phyloP scores from a whole-genome alignment of 2,113 vertebrate species.

The Istiophorus platypterus region DNA sequence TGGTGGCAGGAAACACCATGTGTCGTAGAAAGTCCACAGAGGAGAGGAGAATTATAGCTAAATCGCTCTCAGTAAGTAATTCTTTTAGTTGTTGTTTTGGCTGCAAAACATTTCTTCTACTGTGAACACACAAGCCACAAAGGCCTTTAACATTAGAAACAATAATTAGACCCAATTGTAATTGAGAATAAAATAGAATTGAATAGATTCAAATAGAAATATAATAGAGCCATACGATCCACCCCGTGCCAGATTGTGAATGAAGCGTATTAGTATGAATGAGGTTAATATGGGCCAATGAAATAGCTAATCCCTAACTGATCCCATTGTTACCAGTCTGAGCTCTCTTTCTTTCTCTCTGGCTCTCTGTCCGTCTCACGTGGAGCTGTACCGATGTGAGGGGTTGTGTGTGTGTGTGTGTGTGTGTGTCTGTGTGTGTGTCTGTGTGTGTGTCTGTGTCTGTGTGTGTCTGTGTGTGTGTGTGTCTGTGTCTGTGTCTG shows the following conservation, averaged over 20 bases:
- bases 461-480: slow-evolving; percentile 4
- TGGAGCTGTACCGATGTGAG: slow-evolving; percentile 12
- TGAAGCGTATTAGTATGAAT: slow-evolving; percentile 44
- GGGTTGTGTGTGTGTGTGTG: slow-evolving; percentile 1
- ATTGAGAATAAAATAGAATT: slow-evolving; percentile 1
- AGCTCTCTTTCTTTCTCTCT: slow-evolving; percentile 15
- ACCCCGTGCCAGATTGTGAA: slow-evolving; percentile 38
- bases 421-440: slow-evolving; percentile 5
- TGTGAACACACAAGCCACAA: not conserved
- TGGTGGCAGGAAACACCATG: too few relatives aligned
- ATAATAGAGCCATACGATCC: slow-evolving; percentile 42
- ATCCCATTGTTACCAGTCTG: slow-evolving; percentile 39
- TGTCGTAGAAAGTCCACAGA: not conserved
- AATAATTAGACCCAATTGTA: slow-evolving; percentile 9
- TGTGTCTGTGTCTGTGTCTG: slow-evolving; percentile 4
- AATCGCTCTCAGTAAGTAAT: slow-evolving; percentile 2
- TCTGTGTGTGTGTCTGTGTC: slow-evolving; percentile 7
- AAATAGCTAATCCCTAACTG: slow-evolving; percentile 52
- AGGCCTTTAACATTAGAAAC: slow-evolving; percentile 18
- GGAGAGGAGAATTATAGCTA: not conserved
- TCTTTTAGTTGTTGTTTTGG: slow-evolving; percentile 22
- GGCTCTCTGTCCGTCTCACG: slow-evolving; percentile 11
- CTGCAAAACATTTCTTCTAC: not conserved
- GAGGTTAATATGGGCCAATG: slow-evolving; percentile 50
- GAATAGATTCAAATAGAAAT: slow-evolving; percentile 19